Evolutionary conservation across 1,140 invertebrate genomes (phyloP).

Genomic region (Galendromus occidentalis): DNA sequence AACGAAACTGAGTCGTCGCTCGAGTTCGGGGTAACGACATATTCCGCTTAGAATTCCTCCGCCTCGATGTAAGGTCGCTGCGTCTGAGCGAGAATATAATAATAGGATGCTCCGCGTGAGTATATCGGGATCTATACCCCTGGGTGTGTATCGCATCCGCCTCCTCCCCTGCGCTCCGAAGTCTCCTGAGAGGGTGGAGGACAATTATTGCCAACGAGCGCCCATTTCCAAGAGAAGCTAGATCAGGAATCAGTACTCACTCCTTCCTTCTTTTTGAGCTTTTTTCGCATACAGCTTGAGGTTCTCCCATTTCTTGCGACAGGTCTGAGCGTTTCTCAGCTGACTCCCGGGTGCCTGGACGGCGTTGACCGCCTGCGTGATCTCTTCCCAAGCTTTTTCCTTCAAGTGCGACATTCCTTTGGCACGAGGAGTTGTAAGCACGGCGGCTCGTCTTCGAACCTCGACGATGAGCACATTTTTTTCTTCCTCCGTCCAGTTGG

Average conservation of each 20-base stretch:
- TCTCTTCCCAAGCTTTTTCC: conserved; percentile 6
- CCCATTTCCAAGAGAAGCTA: too few relatives aligned
- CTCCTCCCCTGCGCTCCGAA: too few relatives aligned
- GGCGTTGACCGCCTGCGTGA: background rate
- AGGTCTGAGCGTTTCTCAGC: conserved; percentile 7
- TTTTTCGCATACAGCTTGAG: conserved; percentile 8
- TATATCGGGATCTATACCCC: too few relatives aligned
- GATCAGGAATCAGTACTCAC: background rate
- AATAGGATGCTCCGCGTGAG: too few relatives aligned
- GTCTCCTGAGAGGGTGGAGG: too few relatives aligned
- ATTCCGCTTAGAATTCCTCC: too few relatives aligned
- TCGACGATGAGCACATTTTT: background rate
- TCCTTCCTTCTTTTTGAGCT: conserved; percentile 1
- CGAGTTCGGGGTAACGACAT: too few relatives aligned
- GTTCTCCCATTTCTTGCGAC: conserved; percentile 6
- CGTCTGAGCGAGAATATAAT: too few relatives aligned
- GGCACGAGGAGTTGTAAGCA: background rate
- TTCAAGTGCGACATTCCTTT: conserved; percentile 8
- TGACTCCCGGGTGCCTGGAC: conserved; percentile 5
- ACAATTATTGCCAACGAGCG: too few relatives aligned
- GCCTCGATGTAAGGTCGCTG: too few relatives aligned
- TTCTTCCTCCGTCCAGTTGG: conserved; percentile 7
- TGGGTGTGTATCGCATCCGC: too few relatives aligned
- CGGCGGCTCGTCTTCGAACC: background rate
- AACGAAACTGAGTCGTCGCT: too few relatives aligned